Base-by-base conservation (phyloP, 1,140 invertebrate genomes). In the Pantala flavescens region DNA sequence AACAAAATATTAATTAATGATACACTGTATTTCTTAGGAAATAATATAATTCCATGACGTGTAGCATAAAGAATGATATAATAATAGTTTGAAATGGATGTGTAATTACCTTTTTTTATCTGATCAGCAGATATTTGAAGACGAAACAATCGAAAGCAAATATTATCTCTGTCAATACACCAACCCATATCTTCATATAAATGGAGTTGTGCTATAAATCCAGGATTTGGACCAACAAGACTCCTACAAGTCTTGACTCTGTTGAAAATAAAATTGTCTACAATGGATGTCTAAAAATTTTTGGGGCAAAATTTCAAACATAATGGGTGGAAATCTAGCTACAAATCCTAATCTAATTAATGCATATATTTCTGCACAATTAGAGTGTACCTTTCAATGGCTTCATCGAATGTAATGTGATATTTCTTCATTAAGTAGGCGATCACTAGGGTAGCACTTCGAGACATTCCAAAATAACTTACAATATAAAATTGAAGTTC, bases 361-460 rank as follows among this genome's bases (percentile, higher is more conserved):
- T 36, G 28, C 2, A 36, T 36, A 5, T 36, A 36, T 5, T 5
- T 36, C 9, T 36, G 2, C 28, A 36, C 24, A 10, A 73, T 36
- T 70, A 55, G 77, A 36, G 3, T 71, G 78, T 78, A 84, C 82
- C 83, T 80, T 19, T 90, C 85, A 77, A 90, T 90, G 0, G 93
- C 92, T 73, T 91, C 87, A 75, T 86, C 81, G 76, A 91, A 92
- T 63, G 86, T 87, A 74, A 93, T 83, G 5, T 87, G 80, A 79
- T 91, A 87, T 77, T 93, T 93, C 79, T 93, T 90, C 93, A 96
- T 95, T 10, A 93, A 82, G 80, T 91, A 95, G 11, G 91, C 93
- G 76, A 94, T 91, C 0, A 95, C 89, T 3, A 94, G 84, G 0
- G 92, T 90, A 0, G 92, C 90, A 78, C 93, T 95, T 75, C 94